Evolutionary conservation across 2,797 vertebrate genomes (phyloP).

Genomic region (Tragopan temminckii): DNA sequence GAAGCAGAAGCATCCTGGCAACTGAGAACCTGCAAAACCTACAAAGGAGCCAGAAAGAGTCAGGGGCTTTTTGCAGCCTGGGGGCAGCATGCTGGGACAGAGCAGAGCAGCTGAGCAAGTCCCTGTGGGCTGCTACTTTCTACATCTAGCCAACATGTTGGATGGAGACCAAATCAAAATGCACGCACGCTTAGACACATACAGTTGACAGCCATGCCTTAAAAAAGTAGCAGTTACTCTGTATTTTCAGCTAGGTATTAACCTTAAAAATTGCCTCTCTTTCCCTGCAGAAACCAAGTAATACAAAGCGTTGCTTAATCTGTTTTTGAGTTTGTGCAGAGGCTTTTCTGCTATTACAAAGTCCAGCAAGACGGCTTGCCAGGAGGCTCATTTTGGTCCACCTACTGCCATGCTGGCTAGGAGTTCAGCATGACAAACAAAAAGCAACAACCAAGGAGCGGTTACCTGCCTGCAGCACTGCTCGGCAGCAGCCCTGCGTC

Average conservation of each 20-base stretch:
- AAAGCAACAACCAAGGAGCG: not conserved
- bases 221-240: not conserved
- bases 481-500: not conserved
- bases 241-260: not conserved
- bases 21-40: slow-evolving; percentile 36
- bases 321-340: not conserved
- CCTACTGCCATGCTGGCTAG: not conserved
- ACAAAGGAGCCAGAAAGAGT: not conserved
- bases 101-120: not conserved
- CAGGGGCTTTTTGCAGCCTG: not conserved
- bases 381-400: not conserved
- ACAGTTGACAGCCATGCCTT: not conserved
- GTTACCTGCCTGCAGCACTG: slow-evolving; percentile 59
- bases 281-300: not conserved
- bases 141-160: not conserved
- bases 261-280: not conserved
- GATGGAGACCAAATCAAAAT: not conserved
- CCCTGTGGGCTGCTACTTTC: not conserved
- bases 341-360: not conserved
- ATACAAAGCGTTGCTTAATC: not conserved
- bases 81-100: not conserved
- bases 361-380: not conserved
- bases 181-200: not conserved
- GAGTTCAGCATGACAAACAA: not conserved
- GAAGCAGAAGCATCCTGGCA: slow-evolving; percentile 67